Conservation (phyloP, 2,797 vertebrate genomes). For the Spheniscus humboldti region DNA sequence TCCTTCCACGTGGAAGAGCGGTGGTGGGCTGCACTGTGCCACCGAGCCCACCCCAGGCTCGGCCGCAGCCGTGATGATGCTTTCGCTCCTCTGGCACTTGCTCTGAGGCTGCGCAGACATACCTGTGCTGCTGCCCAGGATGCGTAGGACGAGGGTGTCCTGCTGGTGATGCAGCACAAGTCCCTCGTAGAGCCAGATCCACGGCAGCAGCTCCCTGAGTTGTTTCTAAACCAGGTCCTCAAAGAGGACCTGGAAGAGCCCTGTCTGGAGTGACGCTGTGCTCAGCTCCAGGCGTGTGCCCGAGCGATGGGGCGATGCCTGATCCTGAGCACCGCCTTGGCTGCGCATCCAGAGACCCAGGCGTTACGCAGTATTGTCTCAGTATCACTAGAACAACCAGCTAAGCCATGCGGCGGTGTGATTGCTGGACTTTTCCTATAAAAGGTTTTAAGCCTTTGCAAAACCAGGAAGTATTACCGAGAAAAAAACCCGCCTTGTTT, state of each 20-base stretch:
- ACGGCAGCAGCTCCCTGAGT: neutral
- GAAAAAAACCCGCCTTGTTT: slow-evolving; percentile 1
- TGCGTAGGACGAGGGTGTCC: rapidly evolving
- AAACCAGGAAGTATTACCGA: neutral
- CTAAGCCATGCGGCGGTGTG: rapidly evolving
- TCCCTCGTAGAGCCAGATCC: neutral
- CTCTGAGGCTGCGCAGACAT: rapidly evolving
- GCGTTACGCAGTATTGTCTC: neutral
- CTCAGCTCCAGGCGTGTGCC: rapidly evolving
- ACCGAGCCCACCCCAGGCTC: neutral
- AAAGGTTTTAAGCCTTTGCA: slow-evolving; percentile 23
- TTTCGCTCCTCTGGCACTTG: neutral
- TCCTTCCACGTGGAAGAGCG: rapidly evolving
- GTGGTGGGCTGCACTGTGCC: rapidly evolving
- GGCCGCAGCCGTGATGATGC: rapidly evolving
- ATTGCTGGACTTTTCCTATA: neutral
- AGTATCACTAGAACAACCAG: neutral
- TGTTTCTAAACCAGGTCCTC: neutral
- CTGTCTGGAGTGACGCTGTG: rapidly evolving
- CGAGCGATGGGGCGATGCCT: rapidly evolving
- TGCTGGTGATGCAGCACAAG: rapidly evolving
- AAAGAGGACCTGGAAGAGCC: neutral
- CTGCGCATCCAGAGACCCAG: neutral
- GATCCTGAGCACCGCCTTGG: neutral
- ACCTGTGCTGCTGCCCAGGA: neutral